A percentile compares a stretch with the other conserved stretches of the same genome.
Evolutionary conservation across 1,140 invertebrate species (phyloP).

Genomic region (Saccostrea cuccullata): DNA sequence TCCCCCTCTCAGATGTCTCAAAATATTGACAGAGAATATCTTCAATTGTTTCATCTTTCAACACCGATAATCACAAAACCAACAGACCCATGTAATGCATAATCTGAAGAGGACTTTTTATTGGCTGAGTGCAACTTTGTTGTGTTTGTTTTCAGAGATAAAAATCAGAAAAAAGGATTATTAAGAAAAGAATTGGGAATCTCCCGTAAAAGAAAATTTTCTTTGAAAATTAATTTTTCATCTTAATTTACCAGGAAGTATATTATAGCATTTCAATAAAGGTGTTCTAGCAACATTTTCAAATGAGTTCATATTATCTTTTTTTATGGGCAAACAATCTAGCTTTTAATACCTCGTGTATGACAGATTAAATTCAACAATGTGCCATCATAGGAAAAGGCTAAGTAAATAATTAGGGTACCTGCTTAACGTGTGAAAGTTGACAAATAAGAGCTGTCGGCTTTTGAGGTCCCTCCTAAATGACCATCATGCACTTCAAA

Average conservation of each 20-base stretch:
- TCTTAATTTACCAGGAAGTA: not conserved
- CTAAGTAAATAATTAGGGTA: constrained; percentile 32
- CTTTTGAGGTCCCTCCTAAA: constrained; percentile 35
- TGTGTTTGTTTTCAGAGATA: constrained; percentile 1
- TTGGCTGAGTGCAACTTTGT: not conserved
- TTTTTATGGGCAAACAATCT: constrained; percentile 18
- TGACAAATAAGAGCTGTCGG: constrained; percentile 10
- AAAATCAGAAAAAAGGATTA: not conserved
- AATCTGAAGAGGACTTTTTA: not conserved
- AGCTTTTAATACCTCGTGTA: not conserved
- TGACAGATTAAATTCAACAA: constrained; percentile 17
- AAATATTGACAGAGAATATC: constrained; percentile 2
- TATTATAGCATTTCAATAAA: not conserved
- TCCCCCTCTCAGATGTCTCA: not conserved
- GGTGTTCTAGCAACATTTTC: not conserved
- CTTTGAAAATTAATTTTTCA: not conserved
- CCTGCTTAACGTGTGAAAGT: constrained; percentile 24
- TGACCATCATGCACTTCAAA: constrained; percentile 33
- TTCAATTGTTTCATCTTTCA: constrained; percentile 14
- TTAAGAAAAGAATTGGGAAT: not conserved
- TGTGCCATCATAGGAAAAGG: not conserved
- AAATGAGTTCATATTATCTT: not conserved
- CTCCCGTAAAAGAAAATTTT: not conserved
- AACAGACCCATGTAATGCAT: not conserved
- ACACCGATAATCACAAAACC: constrained; percentile 1